Evolutionary conservation across 2,797 vertebrate species (phyloP).

Genomic region (Falco rusticolus): DNA sequence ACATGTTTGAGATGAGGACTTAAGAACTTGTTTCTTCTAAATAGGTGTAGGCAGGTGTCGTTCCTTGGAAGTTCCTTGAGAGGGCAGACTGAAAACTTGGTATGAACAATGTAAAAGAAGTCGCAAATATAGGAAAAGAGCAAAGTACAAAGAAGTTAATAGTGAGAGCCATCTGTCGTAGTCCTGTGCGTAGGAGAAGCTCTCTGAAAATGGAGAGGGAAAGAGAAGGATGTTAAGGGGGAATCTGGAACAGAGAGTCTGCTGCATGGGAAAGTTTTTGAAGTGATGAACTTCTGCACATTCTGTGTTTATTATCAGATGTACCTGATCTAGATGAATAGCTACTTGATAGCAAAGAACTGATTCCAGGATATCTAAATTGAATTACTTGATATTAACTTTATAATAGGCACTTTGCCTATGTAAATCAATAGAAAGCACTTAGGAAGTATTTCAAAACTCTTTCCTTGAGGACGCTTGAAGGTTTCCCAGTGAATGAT

Average conservation of each 20-base stretch:
- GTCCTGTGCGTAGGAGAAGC: not conserved
- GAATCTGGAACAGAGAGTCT: accelerated
- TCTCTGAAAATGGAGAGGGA: not conserved
- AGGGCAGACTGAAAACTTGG: not conserved
- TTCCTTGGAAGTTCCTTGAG: not conserved
- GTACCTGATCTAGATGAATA: not conserved
- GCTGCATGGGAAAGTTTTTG: not conserved
- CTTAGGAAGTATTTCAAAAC: not conserved
- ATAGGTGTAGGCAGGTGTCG: not conserved
- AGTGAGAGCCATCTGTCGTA: not conserved
- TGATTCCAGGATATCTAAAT: not conserved
- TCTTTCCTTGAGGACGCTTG: not conserved
- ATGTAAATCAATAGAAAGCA: not conserved
- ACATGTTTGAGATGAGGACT: not conserved
- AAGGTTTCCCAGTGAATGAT: not conserved
- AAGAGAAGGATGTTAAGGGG: not conserved
- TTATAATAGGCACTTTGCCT: not conserved
- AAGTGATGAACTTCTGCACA: not conserved
- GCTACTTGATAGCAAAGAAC: not conserved
- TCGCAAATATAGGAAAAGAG: not conserved
- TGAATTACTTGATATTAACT: not conserved
- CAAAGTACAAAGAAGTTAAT: not conserved
- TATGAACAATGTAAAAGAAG: not conserved
- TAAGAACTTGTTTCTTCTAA: not conserved
- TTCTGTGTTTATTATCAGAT: not conserved